Evolutionary conservation across 2,113 vertebrate species (phyloP), one percentile per base, ranked within the genome.

Genomic region (Rhynchopsitta pachyrhyncha): DNA sequence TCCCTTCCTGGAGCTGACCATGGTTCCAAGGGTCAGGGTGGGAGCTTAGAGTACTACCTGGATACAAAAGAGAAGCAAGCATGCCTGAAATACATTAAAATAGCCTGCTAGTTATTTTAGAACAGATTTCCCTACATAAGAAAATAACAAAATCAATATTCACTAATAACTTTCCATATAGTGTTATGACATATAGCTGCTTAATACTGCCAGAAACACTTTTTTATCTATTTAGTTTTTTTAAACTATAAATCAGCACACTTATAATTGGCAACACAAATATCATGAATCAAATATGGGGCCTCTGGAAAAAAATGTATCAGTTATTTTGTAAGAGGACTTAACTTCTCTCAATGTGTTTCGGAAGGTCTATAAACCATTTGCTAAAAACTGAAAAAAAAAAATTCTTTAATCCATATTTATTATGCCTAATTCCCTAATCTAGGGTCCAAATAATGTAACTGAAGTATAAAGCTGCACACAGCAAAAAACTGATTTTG

Each of bases 1-100:
- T 39, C 14, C 31, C 14, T 27, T 81, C 14, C 29, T 53, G 3
- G 5, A 39, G 12, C 14, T 66, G 39, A 25, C 23, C 1, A 1
- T 3, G 0, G 3, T 69, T 47, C 35, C 39, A 9, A 20, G 15
- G 17, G 35, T 33, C 11, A 3, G 25, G 12, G 3, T 14, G 46
- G 59, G 33, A 86, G 16, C 15, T 74, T 24, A 50, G 10, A n/a
- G 37, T 2, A 3, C 17, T 35, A 20, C 29, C 5, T 37, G 63
- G 31, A 15, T 10, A 20, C 28, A 68, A 59, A 81, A 42, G 42
- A 24, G 11, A 64, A 16, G 5, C 9, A 60, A 60, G 24, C 9
- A 31, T 27, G 3, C 19, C 25, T 13, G 11, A 76, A n/a, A 55
- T 41, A 55, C 10, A 13, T 31, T 11, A 44, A 44, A 70, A 22